Conservation (phyloP, 2,797 vertebrate genomes). For the Liparis tanakae region DNA sequence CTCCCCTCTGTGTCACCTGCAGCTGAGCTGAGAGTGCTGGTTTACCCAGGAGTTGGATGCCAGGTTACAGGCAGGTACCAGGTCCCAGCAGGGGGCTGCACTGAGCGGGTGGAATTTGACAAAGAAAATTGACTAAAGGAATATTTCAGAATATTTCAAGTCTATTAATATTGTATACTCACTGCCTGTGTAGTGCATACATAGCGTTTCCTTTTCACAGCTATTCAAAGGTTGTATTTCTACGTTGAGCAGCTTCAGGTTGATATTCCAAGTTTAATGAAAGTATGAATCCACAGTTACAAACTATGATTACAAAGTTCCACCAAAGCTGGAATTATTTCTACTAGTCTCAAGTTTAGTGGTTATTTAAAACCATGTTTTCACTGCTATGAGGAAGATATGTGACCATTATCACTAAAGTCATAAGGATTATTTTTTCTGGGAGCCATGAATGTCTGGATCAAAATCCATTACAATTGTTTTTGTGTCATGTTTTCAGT, state of each 20-base stretch:
- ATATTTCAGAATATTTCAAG: conserved; percentile 41
- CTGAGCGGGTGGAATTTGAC: conserved; percentile 28
- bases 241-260: conserved; percentile 5
- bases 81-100: conserved; percentile 51
- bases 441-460: not conserved
- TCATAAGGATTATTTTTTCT: not conserved
- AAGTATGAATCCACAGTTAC: not conserved
- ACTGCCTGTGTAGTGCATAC: conserved; percentile 6
- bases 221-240: not conserved
- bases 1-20: conserved; percentile 67
- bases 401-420: not conserved
- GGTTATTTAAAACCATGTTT: not conserved
- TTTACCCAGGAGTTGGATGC: conserved; percentile 67
- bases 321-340: not conserved
- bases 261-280: not conserved
- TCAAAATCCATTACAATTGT: not conserved
- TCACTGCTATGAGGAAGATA: not conserved
- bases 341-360: not conserved
- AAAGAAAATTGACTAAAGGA: conserved; percentile 42
- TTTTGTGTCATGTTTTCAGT: too few species aligned
- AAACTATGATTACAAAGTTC: not conserved
- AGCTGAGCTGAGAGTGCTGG: conserved; percentile 66
- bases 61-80: conserved; percentile 70
- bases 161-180: conserved; percentile 41
- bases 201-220: conserved; percentile 21